Conservation (phyloP, 2,888 invertebrate species). For the Onchidella celtica region DNA sequence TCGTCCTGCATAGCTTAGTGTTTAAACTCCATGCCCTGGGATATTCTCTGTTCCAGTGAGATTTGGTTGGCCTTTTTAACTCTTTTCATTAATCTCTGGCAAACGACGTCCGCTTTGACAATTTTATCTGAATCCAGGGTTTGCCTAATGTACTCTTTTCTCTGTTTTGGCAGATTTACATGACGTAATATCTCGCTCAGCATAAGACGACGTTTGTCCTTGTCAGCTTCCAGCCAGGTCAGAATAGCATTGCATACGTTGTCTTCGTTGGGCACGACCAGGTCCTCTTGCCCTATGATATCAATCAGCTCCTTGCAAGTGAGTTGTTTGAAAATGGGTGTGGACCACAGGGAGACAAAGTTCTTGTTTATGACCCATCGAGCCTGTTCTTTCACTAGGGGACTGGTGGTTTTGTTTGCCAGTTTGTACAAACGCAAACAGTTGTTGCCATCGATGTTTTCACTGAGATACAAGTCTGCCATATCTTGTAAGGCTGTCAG, state of each 20-base stretch:
- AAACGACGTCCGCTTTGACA: too few relatives aligned
- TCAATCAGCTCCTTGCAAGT: constrained; percentile 56
- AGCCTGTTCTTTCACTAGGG: constrained; percentile 22
- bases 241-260: constrained; percentile 61
- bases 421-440: too few relatives aligned
- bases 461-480: too few relatives aligned
- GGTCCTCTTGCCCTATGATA: constrained; percentile 55
- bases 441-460: too few relatives aligned
- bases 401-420: too few relatives aligned
- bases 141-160: constrained; percentile 29
- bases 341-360: constrained; percentile 38
- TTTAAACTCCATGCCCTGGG: too few relatives aligned
- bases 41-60: too few relatives aligned
- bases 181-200: constrained; percentile 60
- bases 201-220: constrained; percentile 48
- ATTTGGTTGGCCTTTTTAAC: too few relatives aligned
- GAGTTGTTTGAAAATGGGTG: constrained; percentile 44
- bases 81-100: too few relatives aligned
- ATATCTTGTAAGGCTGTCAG: too few relatives aligned
- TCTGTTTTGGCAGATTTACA: constrained; percentile 55
- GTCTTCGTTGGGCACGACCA: constrained; percentile 60
- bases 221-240: constrained; percentile 60
- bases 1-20: too few relatives aligned
- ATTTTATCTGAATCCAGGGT: too few relatives aligned
- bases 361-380: constrained; percentile 41